Percentiles rank a stretch among this genome's conserved stretches.
Evolutionary conservation across 1,140 invertebrate genomes (phyloP).

Genomic region (Polypedilum vanderplanki): DNA sequence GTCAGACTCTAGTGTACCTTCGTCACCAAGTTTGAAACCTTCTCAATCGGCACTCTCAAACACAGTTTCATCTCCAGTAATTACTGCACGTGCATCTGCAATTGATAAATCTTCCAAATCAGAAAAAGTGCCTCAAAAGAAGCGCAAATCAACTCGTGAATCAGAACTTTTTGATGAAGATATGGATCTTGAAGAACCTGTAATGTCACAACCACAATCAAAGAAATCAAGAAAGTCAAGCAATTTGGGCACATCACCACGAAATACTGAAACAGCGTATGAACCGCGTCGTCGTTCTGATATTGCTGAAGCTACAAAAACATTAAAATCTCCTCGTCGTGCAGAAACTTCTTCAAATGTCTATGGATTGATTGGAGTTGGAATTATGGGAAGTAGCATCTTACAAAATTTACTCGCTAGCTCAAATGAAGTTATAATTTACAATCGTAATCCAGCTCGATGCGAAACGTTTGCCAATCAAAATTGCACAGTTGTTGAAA

Average conservation of each 20-base stretch:
- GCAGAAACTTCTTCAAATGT: slow-evolving; percentile 43
- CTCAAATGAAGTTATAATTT: slow-evolving; percentile 86
- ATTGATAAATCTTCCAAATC: background rate
- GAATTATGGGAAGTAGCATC: slow-evolving; percentile 91
- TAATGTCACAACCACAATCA: background rate
- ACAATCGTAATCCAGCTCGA: slow-evolving; percentile 87
- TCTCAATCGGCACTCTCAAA: background rate
- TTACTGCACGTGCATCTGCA: background rate
- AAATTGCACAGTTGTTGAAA: slow-evolving; percentile 66
- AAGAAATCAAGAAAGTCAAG: slow-evolving; percentile 10
- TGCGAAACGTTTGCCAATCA: slow-evolving; percentile 61
- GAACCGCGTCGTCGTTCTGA: background rate
- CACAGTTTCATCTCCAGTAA: background rate
- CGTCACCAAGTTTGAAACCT: background rate
- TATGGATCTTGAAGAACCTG: background rate
- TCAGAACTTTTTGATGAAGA: background rate
- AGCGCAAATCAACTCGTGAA: background rate
- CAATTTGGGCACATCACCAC: background rate
- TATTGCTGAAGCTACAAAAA: background rate
- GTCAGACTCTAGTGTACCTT: background rate
- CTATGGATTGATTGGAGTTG: slow-evolving; percentile 91
- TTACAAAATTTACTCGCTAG: slow-evolving; percentile 92
- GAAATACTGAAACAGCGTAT: background rate
- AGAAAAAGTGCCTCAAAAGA: slow-evolving; percentile 10
- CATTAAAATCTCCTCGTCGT: background rate